Evolutionary conservation across 2,888 invertebrate genomes (phyloP), one percentile per base, ranked within the genome.

Genomic region (Pterostichus madidus): DNA sequence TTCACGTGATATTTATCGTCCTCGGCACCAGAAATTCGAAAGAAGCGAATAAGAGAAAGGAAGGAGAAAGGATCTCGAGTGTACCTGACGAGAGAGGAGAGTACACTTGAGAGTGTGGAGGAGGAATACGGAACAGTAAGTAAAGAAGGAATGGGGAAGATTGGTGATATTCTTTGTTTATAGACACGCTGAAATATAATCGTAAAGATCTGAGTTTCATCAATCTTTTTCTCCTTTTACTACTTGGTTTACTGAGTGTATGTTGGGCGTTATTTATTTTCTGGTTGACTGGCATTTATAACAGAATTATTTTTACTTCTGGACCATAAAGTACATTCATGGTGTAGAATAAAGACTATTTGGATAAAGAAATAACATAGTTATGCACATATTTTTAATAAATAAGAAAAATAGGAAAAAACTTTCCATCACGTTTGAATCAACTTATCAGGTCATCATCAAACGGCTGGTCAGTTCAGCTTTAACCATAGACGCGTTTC

Each of bases 131-230:
- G 64, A 35, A 64, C 32, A 64, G 64, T 64, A 64, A 32, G 64
- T 13, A 35, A 31, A 64, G 64, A 7, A 32, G 64, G 35, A 64
- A 64, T 71, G 68, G 15, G 39, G 68, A 44, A 44, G 44, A 71
- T 71, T 44, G 68, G 44, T 39, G 44, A 44, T 71, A 71, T 71
- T 71, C 44, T 39, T 44, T 71, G 68, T 71, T 71, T 44, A 71
- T 71, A 71, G 68, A 71, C 44, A 39, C 68, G 44, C 3, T 17
- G 68, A 71, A 71, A 71, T 71, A 71, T 71, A 71, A 44, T 71
- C 68, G 68, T 71, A 71, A 71, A 64, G 32, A 64, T 35, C 64
- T n/a, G 13, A 35, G 13, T n/a, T 13, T 11, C 64, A 35, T 64
- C 64, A 64, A 64, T 64, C 64, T 64, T 64, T 49, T 13, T 13